A percentile compares a stretch with the other conserved stretches of the same genome.
These are phyloP conservation scores for Drosophila pseudoananassae DNA, from an alignment of 1,140 invertebrate species.

Conservation along the genomic window DNA sequence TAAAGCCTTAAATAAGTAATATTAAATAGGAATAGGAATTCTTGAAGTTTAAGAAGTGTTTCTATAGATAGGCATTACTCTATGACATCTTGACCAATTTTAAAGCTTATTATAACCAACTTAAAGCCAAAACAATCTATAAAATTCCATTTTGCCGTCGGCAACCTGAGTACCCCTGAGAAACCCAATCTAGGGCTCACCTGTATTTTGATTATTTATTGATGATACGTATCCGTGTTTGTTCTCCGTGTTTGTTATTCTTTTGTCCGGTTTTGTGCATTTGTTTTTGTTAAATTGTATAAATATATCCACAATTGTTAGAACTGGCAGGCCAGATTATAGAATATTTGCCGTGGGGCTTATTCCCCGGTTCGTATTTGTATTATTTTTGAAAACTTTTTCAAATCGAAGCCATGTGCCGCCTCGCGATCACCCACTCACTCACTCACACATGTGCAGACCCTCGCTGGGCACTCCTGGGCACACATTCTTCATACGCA, in stretches of 20 bases:
- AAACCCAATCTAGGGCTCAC: slow-evolving; percentile 36
- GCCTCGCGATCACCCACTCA: slow-evolving; percentile 23
- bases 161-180: slow-evolving; percentile 10
- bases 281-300: not conserved
- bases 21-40: too few relatives aligned
- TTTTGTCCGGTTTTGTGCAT: slow-evolving; percentile 46
- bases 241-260: slow-evolving; percentile 18
- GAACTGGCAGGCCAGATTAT: slow-evolving; percentile 7
- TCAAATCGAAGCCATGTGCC: slow-evolving; percentile 31
- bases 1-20: not conserved
- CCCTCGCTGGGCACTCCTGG: slow-evolving; percentile 4
- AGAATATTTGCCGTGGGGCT: not conserved
- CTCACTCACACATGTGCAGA: slow-evolving; percentile 27
- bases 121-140: not conserved
- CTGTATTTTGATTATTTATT: slow-evolving; percentile 55
- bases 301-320: slow-evolving; percentile 34
- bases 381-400: slow-evolving; percentile 9
- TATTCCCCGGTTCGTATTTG: slow-evolving; percentile 5
- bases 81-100: too few relatives aligned
- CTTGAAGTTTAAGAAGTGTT: too few relatives aligned
- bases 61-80: too few relatives aligned
- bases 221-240: slow-evolving; percentile 55
- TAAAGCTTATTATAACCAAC: too few relatives aligned
- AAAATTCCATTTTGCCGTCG: slow-evolving; percentile 25
- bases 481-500: slow-evolving; percentile 64